Evolutionary conservation across 1,140 invertebrate genomes (phyloP).

Genomic region (Drosophila insularis): DNA sequence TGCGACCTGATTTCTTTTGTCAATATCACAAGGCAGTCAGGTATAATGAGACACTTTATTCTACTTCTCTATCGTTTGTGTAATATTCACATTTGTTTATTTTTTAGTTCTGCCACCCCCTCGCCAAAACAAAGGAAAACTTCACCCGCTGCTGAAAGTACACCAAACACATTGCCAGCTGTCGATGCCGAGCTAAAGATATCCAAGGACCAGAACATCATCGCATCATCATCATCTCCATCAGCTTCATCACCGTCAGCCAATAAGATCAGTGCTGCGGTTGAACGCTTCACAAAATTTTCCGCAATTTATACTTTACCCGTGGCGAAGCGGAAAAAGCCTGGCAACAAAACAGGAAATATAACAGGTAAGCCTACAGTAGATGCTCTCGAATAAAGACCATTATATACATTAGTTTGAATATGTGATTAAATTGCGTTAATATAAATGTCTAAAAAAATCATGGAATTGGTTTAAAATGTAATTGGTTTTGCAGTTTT

Average conservation of each 20-base stretch:
- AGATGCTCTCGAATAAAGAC: not conserved
- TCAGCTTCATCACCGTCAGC: not conserved
- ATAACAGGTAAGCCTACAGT: slow-evolving; percentile 53
- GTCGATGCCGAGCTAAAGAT: slow-evolving; percentile 18
- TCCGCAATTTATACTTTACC: slow-evolving; percentile 80
- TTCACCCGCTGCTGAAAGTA: slow-evolving; percentile 28
- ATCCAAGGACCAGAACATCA: slow-evolving; percentile 32
- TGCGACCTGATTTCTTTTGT: slow-evolving; percentile 87
- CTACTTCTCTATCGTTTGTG: not conserved
- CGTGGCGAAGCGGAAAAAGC: slow-evolving; percentile 66
- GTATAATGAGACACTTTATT: slow-evolving; percentile 30
- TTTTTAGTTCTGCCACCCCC: slow-evolving; percentile 52
- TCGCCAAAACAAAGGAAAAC: slow-evolving; percentile 64
- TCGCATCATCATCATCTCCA: not conserved
- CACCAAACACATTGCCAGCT: not conserved
- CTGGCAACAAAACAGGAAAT: slow-evolving; percentile 63
- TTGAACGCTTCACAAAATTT: slow-evolving; percentile 71
- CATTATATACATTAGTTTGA: not conserved
- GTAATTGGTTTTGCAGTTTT: no score
- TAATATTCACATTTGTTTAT: not conserved
- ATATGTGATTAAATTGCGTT: not conserved
- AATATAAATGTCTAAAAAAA: no score
- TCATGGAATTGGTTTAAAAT: no score
- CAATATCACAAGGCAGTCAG: slow-evolving; percentile 82
- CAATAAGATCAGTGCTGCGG: slow-evolving; percentile 34